Evolutionary conservation across 2,113 vertebrate genomes (phyloP).

Genomic region (Recurvirostra avosetta): DNA sequence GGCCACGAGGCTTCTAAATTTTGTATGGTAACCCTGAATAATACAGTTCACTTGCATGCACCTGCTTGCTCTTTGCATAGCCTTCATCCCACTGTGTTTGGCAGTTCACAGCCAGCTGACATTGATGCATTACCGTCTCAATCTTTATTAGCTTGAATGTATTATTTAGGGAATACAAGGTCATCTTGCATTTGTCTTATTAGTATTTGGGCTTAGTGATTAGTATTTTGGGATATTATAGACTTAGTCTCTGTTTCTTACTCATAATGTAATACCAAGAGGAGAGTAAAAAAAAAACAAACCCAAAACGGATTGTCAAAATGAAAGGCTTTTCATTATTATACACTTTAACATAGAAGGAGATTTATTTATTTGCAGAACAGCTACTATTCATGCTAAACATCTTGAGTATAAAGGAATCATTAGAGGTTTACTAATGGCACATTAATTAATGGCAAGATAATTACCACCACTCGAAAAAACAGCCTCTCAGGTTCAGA

Average conservation of each 20-base stretch:
- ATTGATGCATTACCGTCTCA: neutral
- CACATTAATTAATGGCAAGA: neutral
- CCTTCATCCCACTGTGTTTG: neutral
- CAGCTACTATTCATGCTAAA: neutral
- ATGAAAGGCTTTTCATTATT: neutral
- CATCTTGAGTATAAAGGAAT: neutral
- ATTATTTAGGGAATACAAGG: neutral
- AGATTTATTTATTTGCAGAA: neutral
- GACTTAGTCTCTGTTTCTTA: neutral
- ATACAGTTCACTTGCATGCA: neutral
- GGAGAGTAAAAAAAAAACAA: neutral
- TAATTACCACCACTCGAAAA: neutral
- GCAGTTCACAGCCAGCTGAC: neutral
- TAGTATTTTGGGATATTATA: neutral
- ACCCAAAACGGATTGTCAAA: neutral
- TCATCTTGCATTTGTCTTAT: neutral
- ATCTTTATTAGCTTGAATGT: neutral
- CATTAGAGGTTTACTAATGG: neutral
- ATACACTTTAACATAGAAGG: neutral
- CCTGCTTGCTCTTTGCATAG: neutral
- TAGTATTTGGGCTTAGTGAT: neutral
- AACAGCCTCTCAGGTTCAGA: neutral
- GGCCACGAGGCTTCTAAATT: neutral
- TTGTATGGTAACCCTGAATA: neutral
- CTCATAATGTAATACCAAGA: neutral